Evolutionary conservation across 2,797 vertebrate species (phyloP).

Genomic region (Parauchenoglanis ngamensis): DNA sequence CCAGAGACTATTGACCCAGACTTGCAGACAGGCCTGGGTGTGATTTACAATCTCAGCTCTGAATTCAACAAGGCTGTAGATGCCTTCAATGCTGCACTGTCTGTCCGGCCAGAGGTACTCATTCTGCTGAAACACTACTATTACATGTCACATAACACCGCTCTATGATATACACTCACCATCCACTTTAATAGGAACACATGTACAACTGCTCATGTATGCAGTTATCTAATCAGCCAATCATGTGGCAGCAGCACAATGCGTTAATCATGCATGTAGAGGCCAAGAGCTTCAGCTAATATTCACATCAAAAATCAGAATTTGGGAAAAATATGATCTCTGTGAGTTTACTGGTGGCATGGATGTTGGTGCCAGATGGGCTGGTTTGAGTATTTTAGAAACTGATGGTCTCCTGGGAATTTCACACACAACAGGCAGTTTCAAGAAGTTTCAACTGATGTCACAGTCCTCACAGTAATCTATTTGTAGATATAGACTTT

Average conservation of each 20-base stretch:
- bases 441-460: neutral
- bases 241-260: neutral
- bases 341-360: neutral
- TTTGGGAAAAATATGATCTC: neutral
- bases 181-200: neutral
- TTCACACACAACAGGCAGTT: neutral
- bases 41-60: constrained; percentile 93
- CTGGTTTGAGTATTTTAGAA: neutral
- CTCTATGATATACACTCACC: neutral
- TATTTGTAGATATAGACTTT: neutral
- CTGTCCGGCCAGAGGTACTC: constrained; percentile 90
- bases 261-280: neutral
- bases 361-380: no score
- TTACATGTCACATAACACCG: neutral
- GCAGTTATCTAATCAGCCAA: neutral
- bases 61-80: constrained; percentile 98
- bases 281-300: neutral
- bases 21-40: constrained; percentile 94
- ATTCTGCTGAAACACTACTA: neutral
- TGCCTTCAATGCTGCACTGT: constrained; percentile 94
- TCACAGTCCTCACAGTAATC: neutral
- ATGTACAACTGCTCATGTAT: neutral
- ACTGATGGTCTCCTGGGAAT: neutral
- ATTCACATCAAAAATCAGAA: neutral
- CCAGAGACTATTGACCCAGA: constrained; percentile 90